Conservation (phyloP, 2,888 invertebrate species). For the Tipula vernalis region DNA sequence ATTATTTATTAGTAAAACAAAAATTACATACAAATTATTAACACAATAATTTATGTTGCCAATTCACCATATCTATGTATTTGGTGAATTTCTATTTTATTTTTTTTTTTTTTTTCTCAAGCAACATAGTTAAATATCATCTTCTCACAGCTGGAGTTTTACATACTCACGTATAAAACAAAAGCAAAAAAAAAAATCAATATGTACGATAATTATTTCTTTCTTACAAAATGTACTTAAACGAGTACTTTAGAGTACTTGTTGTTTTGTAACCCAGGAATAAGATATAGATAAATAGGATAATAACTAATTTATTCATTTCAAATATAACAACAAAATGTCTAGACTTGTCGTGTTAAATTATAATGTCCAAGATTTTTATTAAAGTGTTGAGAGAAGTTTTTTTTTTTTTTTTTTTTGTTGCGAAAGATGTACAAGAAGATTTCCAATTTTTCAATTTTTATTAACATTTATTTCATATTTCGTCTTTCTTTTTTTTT, state of each 20-base stretch:
- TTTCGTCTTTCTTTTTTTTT: background rate
- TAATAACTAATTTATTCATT: slow-evolving; percentile 4
- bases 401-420: background rate
- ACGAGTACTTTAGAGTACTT: background rate
- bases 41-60: background rate
- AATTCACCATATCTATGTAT: background rate
- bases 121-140: background rate
- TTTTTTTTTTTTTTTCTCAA: background rate
- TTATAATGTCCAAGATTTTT: background rate
- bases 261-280: background rate
- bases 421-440: background rate
- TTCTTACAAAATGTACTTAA: background rate
- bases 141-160: background rate
- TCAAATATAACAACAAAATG: background rate
- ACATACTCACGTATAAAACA: background rate
- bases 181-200: background rate
- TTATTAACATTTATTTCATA: background rate
- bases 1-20: background rate
- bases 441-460: background rate
- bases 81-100: background rate
- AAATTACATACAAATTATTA: background rate
- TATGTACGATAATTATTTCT: background rate
- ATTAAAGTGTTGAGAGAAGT: background rate
- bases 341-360: slow-evolving; percentile 8
- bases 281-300: background rate